phyloP scores from a whole-genome alignment of 2,113 vertebrate species.

The Heliornis fulica region DNA sequence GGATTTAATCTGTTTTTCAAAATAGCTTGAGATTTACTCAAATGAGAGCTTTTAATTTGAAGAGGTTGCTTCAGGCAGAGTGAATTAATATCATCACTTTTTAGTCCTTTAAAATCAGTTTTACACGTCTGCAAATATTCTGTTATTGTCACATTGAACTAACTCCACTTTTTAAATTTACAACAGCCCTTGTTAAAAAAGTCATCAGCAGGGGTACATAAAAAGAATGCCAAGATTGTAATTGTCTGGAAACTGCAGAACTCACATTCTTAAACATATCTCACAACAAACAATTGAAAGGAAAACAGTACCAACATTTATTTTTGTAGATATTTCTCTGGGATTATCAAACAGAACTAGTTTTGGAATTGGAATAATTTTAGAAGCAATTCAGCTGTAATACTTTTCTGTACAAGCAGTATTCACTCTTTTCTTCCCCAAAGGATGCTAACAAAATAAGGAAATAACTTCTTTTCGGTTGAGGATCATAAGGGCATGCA shows the following conservation, averaged over 20 bases:
- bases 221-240: neutral
- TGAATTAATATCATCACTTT: neutral
- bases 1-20: neutral
- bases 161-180: neutral
- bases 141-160: neutral
- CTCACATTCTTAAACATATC: neutral
- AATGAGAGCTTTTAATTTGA: neutral
- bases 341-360: neutral
- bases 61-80: neutral
- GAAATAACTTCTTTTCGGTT: neutral
- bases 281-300: slow-evolving; percentile 5
- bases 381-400: neutral
- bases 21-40: neutral
- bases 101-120: neutral
- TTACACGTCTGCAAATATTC: neutral
- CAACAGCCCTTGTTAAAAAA: neutral
- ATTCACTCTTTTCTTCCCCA: neutral
- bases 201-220: neutral
- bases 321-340: neutral
- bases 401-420: neutral
- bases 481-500: neutral
- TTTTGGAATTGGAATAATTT: slow-evolving; percentile 6
- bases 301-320: neutral
- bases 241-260: neutral
- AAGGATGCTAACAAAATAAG: neutral